Conservation (phyloP, 2,797 vertebrate genomes). For the Coregonus ussuriensis region DNA sequence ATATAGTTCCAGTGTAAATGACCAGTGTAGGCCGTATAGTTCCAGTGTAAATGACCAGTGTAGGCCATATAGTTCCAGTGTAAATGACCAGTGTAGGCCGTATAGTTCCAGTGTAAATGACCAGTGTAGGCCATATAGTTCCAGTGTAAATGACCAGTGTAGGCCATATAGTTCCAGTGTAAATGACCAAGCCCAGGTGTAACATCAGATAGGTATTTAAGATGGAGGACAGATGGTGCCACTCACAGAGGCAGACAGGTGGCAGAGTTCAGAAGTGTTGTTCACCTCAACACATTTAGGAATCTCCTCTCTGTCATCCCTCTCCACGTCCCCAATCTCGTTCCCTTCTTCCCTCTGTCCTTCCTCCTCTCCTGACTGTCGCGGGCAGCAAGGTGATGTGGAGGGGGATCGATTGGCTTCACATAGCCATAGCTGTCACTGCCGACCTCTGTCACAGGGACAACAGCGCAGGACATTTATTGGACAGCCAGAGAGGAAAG, state of each 20-base stretch:
- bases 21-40: too few species aligned
- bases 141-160: too few species aligned
- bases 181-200: background rate
- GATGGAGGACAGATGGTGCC: background rate
- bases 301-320: background rate
- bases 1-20: too few species aligned
- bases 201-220: background rate
- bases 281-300: background rate
- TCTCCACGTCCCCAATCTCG: slow-evolving; percentile 7
- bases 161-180: background rate
- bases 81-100: too few species aligned
- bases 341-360: slow-evolving; percentile 3
- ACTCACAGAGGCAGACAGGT: background rate
- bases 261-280: background rate
- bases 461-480: slow-evolving; percentile 7
- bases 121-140: too few species aligned
- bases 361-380: background rate
- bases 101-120: too few species aligned
- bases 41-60: too few species aligned
- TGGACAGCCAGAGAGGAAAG: slow-evolving; percentile 10
- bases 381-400: background rate
- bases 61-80: too few species aligned
- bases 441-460: slow-evolving; percentile 11
- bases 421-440: slow-evolving; percentile 6
- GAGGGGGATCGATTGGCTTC: slow-evolving; percentile 15